A percentile compares a stretch with the other conserved stretches of the same genome.
These are phyloP conservation scores for Limosa lapponica DNA, from an alignment of 2,797 vertebrate species.

Conservation along the genomic window DNA sequence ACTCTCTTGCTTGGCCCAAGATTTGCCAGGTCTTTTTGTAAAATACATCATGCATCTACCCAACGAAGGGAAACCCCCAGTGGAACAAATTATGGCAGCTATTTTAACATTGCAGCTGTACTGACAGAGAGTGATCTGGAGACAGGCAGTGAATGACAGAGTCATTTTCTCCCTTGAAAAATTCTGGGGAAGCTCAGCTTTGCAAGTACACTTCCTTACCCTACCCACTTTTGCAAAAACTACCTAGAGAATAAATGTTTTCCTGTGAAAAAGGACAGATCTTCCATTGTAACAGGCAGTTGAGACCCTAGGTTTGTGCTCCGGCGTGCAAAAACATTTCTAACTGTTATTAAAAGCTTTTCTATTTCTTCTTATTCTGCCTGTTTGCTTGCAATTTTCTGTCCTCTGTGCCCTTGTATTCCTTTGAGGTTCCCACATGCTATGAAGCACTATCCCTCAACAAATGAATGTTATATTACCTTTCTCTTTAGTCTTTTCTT, in stretches of 20 bases:
- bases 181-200: neutral
- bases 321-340: conserved; percentile 49
- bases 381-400: neutral
- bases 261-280: conserved; percentile 10
- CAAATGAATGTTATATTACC: neutral
- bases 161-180: neutral
- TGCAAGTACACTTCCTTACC: neutral
- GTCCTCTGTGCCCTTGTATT: neutral
- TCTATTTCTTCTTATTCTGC: neutral
- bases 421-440: neutral
- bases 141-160: neutral
- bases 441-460: neutral
- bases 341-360: neutral
- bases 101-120: neutral
- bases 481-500: neutral
- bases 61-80: rapidly evolving
- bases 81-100: neutral
- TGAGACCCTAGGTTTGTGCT: neutral
- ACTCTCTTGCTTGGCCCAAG: neutral
- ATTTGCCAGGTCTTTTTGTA: neutral
- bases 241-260: neutral
- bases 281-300: neutral
- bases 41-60: neutral
- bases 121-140: neutral
- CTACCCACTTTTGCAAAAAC: neutral